Conservation (phyloP, 2,113 vertebrate species). For the zebrafish (Danio rerio) region GRCz12tu NC_133190.1:42140001-42140500, state of each 20-base stretch:
- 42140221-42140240: background rate
- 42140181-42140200: background rate
- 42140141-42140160: conserved; percentile 11
- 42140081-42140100: background rate
- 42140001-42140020: background rate
- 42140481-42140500: background rate
- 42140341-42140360: too few relatives aligned
- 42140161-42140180: background rate
- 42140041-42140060: conserved; percentile 16
- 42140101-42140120: background rate
- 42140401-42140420: background rate
- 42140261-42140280: background rate
- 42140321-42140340: background rate
- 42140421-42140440: background rate
- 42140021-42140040: background rate
- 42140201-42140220: too few relatives aligned
- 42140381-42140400: background rate
- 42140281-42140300: background rate
- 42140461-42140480: background rate
- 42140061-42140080: background rate
- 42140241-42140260: background rate
- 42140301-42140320: background rate
- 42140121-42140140: conserved; percentile 3
- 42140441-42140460: background rate
- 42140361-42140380: background rate